Evolutionary conservation across 2,888 invertebrate genomes (phyloP), one percentile per base, ranked within the genome.

Genomic region (Leptopterna dolabrata): DNA sequence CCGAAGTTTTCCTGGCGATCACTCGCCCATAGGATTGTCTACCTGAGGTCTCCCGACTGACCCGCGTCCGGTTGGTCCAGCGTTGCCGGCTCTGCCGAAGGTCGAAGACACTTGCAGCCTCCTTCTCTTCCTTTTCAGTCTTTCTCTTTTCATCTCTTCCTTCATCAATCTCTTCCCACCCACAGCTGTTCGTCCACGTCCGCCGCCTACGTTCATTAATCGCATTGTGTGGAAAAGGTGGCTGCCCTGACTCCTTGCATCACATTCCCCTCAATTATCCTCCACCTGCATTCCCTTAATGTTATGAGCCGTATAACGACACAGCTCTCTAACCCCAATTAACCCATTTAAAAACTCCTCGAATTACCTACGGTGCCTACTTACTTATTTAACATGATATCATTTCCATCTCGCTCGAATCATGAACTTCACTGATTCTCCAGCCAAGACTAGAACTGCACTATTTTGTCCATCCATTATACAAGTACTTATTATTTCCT

Each of bases 1-100:
- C 4, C 4, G 19, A 16, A 16, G 16, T 3, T 55, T 55, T 55
- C 16, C n/a, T 13, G 11, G 19, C n/a, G 11, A 19, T 4, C 55
- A 55, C 4, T 19, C n/a, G 11, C 55, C 16, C 16, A 6, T 11
- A 19, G 55, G 3, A 16, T 11, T 55, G 55, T 55, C 73, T 41
- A 41, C 36, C 73, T 73, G 73, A 14, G 7, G 73, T 29, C 41
- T 73, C 70, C 41, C 16, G 73, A 73, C 73, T 36, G 41, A 73
- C 41, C n/a, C 73, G 73, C 41, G 73, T 30, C 73, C 36, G 41
- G 41, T n/a, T 7, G 55, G 73, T 78, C 78, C 78, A 45, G 27
- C 78, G 78, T 78, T 78, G 78, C 78, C 78, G 78, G 78, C 27
- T 78, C 78, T 78, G 13, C 27, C 78, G 19, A 78, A 78, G 78